phyloP scores from a whole-genome alignment of 2,888 invertebrate species.

The Campopleginae sp. region DNA sequence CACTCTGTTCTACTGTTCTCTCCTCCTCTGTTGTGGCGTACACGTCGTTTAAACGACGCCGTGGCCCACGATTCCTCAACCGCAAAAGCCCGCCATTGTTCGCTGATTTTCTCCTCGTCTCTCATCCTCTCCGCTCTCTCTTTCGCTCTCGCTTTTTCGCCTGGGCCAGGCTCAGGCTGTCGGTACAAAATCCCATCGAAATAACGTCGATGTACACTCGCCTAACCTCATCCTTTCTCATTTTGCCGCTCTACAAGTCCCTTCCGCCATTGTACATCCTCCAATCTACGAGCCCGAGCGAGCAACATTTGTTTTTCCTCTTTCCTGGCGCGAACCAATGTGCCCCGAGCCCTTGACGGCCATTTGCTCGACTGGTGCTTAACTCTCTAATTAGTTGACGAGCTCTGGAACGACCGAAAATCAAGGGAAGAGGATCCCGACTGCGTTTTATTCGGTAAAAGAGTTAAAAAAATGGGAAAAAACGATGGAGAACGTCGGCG shows the following conservation, averaged over 20 bases:
- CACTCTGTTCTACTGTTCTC: constrained; percentile 41
- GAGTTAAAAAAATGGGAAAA: neutral
- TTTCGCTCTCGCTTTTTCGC: constrained; percentile 20
- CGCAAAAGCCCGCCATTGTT: constrained; percentile 68
- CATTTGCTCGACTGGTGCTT: neutral
- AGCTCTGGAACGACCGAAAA: neutral
- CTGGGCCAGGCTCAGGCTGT: too few species aligned
- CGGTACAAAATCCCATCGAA: constrained; percentile 49
- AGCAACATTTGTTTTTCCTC: constrained; percentile 39
- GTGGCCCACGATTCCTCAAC: constrained; percentile 71
- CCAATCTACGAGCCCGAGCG: constrained; percentile 47
- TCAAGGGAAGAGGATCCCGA: neutral
- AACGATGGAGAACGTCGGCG: neutral
- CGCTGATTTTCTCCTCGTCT: constrained; percentile 32
- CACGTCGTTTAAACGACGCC: constrained; percentile 71
- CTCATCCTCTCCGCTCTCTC: constrained; percentile 11
- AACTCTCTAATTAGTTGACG: neutral
- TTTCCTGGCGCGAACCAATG: neutral
- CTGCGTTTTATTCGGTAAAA: too few species aligned
- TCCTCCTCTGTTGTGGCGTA: constrained; percentile 43
- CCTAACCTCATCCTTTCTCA: constrained; percentile 36
- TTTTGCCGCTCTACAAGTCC: constrained; percentile 40
- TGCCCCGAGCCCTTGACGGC: neutral
- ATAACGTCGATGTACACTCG: constrained; percentile 17
- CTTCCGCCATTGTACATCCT: constrained; percentile 58